These are phyloP conservation scores for Rhodophaea formosa DNA, from an alignment of 2,888 invertebrate species.

Conservation along the genomic window DNA sequence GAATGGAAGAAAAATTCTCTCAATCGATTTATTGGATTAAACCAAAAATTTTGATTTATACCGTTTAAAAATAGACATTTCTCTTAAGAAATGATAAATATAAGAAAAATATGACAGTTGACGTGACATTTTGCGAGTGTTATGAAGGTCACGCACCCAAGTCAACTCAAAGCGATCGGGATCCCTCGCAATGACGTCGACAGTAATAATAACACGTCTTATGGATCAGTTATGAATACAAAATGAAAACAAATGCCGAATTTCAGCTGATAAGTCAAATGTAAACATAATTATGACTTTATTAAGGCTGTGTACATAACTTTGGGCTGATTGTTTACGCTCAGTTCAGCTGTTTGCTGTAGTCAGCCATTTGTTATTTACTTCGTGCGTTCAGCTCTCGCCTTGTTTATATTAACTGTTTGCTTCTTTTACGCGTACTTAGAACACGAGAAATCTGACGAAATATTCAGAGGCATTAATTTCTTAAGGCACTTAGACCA, in stretches of 20 bases:
- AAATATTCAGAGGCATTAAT: not conserved
- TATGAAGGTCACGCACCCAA: conserved; percentile 2
- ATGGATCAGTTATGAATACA: conserved; percentile 5
- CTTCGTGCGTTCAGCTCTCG: conserved; percentile 4
- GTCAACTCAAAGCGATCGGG: not conserved
- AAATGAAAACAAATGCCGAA: conserved; percentile 1
- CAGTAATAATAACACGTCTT: not conserved
- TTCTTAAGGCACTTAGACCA: too few species aligned
- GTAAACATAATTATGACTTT: conserved; percentile 11
- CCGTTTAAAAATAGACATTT: too few species aligned
- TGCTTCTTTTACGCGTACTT: conserved; percentile 9
- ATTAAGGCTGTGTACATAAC: conserved; percentile 6
- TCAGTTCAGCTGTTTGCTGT: conserved; percentile 5
- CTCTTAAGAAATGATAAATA: too few species aligned
- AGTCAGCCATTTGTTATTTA: conserved; percentile 16
- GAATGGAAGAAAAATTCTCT: too few species aligned
- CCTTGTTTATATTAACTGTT: conserved; percentile 7
- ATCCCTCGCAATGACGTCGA: not conserved
- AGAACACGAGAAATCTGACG: not conserved
- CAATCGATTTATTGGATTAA: too few species aligned
- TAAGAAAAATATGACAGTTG: too few species aligned
- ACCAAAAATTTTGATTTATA: too few species aligned
- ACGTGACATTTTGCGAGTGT: not conserved
- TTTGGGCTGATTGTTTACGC: conserved; percentile 10
- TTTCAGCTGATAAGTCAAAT: not conserved